These are phyloP conservation scores for Rhizoglyphus robini DNA, from an alignment of 1,140 invertebrate genomes.

Conservation along the genomic window DNA sequence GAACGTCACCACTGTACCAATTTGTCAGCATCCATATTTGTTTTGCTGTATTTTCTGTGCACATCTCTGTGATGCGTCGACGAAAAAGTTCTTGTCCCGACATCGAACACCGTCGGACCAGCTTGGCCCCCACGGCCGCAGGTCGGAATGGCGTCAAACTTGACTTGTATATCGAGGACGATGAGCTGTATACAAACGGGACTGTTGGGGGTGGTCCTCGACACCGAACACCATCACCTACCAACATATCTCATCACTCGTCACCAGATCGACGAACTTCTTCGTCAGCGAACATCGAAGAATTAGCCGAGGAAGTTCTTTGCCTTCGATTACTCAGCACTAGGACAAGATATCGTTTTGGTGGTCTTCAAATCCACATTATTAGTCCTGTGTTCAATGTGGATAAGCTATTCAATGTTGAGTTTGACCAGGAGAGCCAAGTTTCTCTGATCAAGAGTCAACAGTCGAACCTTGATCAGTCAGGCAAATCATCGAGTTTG, in stretches of 20 bases:
- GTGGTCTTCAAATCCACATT: conserved; percentile 13
- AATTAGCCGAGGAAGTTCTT: conserved; percentile 13
- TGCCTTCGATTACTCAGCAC: conserved; percentile 15
- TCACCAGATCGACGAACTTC: not conserved
- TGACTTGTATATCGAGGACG: conserved; percentile 16
- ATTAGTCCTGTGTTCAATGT: conserved; percentile 18
- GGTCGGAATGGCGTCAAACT: not conserved
- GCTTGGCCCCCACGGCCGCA: too few relatives aligned
- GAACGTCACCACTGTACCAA: too few relatives aligned
- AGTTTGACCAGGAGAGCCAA: conserved; percentile 16
- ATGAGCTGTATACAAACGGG: conserved; percentile 7
- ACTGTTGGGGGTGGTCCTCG: not conserved
- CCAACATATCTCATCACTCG: not conserved
- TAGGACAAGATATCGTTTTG: conserved; percentile 11
- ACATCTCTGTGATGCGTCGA: not conserved
- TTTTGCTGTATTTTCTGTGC: too few relatives aligned
- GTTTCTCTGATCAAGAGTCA: conserved; percentile 20
- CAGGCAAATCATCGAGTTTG: not conserved
- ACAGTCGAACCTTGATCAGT: conserved; percentile 3
- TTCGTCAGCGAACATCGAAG: not conserved
- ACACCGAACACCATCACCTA: conserved; percentile 3
- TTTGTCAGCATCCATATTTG: too few relatives aligned
- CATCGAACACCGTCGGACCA: not conserved
- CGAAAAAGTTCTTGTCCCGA: not conserved
- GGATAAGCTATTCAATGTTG: conserved; percentile 18